These are phyloP conservation scores for Notarius quadriscutis DNA, from an alignment of 2,113 vertebrate species.

Conservation along the genomic window DNA sequence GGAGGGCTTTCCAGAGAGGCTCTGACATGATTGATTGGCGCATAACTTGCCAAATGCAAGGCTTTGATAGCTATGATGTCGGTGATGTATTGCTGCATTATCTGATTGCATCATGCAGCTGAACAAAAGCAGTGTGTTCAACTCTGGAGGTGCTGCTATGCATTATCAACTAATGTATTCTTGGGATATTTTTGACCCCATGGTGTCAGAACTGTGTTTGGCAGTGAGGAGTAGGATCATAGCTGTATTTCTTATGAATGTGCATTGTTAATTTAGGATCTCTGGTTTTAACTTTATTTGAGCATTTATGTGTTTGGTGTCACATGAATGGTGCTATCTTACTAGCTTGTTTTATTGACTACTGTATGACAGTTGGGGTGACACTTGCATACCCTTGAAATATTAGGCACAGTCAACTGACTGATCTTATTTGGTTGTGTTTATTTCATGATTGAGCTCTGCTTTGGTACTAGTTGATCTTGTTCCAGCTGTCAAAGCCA, in stretches of 20 bases:
- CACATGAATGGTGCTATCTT: neutral
- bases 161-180: constrained; percentile 38
- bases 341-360: constrained; percentile 3
- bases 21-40: constrained; percentile 54
- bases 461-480: constrained; percentile 46
- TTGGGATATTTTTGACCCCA: constrained; percentile 21
- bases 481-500: constrained; percentile 44
- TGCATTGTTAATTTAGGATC: neutral
- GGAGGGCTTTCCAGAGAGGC: constrained; percentile 36
- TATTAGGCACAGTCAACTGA: neutral
- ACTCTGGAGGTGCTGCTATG: constrained; percentile 35
- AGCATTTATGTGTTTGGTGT: neutral
- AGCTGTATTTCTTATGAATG: constrained; percentile 2
- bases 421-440: constrained; percentile 32
- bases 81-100: constrained; percentile 52
- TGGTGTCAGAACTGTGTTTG: constrained; percentile 13
- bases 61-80: constrained; percentile 54
- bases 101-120: constrained; percentile 53
- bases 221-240: neutral
- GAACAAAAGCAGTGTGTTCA: constrained; percentile 37
- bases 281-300: neutral
- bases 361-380: neutral
- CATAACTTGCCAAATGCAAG: constrained; percentile 51
- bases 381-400: constrained; percentile 1
- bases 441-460: constrained; percentile 8